phyloP scores from a whole-genome alignment of 2,888 invertebrate genomes.

The Clivina fossor region DNA sequence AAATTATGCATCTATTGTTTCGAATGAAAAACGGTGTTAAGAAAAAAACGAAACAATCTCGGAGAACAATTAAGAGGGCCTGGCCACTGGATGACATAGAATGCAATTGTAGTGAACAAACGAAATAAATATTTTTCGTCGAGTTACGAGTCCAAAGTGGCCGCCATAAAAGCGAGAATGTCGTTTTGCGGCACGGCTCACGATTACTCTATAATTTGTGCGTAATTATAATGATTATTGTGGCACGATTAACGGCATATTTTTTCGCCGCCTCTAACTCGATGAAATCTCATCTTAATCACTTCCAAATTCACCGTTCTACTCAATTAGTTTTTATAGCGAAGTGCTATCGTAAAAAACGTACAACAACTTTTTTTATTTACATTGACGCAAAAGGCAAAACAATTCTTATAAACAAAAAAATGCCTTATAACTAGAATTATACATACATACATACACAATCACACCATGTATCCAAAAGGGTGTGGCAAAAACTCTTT shows the following conservation, averaged over 20 bases:
- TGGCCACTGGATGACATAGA: slow-evolving; percentile 26
- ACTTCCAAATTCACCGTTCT: not conserved
- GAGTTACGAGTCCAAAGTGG: slow-evolving; percentile 7
- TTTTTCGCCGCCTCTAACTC: not conserved
- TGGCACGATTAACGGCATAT: slow-evolving; percentile 17
- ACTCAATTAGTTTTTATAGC: slow-evolving; percentile 1
- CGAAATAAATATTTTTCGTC: too few relatives aligned
- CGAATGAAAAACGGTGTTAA: too few relatives aligned
- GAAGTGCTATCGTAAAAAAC: too few relatives aligned
- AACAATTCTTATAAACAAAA: too few relatives aligned
- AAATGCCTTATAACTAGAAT: too few relatives aligned
- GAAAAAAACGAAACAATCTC: too few relatives aligned
- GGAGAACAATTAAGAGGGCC: not conserved
- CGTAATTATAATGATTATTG: slow-evolving; percentile 25
- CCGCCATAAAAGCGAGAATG: slow-evolving; percentile 18
- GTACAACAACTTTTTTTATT: too few relatives aligned
- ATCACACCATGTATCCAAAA: too few relatives aligned
- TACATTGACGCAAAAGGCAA: too few relatives aligned
- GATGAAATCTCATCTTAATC: slow-evolving; percentile 1
- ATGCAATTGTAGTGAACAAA: slow-evolving; percentile 11
- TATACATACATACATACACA: too few relatives aligned
- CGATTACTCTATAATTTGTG: slow-evolving; percentile 15
- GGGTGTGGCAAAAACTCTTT: too few relatives aligned
- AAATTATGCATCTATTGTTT: too few relatives aligned
- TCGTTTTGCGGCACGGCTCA: slow-evolving; percentile 7